Base-by-base conservation (phyloP, 1,140 invertebrate species). In the Varroa destructor region DNA sequence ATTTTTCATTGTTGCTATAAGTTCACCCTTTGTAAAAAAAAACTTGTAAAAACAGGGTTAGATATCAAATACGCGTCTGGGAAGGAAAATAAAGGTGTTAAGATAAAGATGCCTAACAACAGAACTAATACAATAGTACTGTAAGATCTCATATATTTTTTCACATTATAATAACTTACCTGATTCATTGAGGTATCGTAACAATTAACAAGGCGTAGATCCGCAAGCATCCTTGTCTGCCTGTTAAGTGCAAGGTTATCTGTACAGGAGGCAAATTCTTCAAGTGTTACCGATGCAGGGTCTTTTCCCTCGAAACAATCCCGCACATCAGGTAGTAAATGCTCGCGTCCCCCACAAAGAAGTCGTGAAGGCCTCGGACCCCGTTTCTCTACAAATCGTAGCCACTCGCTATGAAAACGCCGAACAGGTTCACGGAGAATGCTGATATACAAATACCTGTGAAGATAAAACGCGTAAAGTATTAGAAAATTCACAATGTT, bases 401-500 rank as follows among this genome's bases (percentile, higher is more conserved):
- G 77, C 77, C 79, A 82, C 73, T 82, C 81, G 73, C 79, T 81
- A 5, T 81, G 71, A 72, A 78, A 82, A 25, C 81, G 74, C 40
- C 76, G 75, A 1, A 81, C 76, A 46, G 81, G 81, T 72, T 82
- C 78, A 14, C 81, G 75, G 1, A 82, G 73, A 1, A 81, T 77
- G 5, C 78, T 80, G 12, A 82, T 78, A 73, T 79, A 82, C 70
- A 79, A 76, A 74, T 80, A 81, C 70, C 80, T 82, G 37, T 46
- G 37, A 76, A 70, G 71, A 58, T 74, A 71, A 72, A 73, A 10
- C 71, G 42, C 43, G 25, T 25, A 25, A 25, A 25, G 25, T 25
- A 25, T 25, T 25, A 71, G 43, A 8, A n/a, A 25, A 0, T 37
- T 71, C 8, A 64, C 56, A 54, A 58, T 71, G 36, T n/a, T 71